Evolutionary conservation across 2,797 vertebrate species (phyloP).

Genomic region (Myotis planiceps): DNA sequence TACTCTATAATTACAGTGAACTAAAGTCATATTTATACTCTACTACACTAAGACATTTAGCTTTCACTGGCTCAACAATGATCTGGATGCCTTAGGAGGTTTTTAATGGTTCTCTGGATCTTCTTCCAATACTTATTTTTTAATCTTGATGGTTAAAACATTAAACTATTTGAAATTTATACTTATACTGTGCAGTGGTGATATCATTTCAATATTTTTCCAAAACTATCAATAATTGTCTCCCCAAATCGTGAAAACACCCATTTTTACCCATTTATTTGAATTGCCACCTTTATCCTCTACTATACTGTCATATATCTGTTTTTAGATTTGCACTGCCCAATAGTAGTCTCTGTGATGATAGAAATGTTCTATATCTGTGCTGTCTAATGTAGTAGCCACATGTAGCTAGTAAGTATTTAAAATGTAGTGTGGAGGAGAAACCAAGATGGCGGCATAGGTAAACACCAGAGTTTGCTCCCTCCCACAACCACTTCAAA

Average conservation of each 20-base stretch:
- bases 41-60: not conserved
- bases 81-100: not conserved
- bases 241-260: not conserved
- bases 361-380: not conserved
- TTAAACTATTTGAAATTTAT: not conserved
- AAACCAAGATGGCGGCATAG: too few species aligned
- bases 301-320: not conserved
- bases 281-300: not conserved
- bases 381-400: not conserved
- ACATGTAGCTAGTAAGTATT: not conserved
- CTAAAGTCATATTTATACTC: not conserved
- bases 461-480: too few species aligned
- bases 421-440: not conserved
- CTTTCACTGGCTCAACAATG: not conserved
- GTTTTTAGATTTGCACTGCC: not conserved
- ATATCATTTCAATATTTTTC: not conserved
- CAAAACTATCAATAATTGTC: not conserved
- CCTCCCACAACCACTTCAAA: too few species aligned
- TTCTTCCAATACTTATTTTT: not conserved
- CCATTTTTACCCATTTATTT: not conserved
- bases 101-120: not conserved
- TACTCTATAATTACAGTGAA: not conserved
- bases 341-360: not conserved
- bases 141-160: not conserved
- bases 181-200: not conserved